These are phyloP conservation scores for Cryptomyrus ogoouensis DNA, from an alignment of 2,113 vertebrate genomes.

Conservation along the genomic window DNA sequence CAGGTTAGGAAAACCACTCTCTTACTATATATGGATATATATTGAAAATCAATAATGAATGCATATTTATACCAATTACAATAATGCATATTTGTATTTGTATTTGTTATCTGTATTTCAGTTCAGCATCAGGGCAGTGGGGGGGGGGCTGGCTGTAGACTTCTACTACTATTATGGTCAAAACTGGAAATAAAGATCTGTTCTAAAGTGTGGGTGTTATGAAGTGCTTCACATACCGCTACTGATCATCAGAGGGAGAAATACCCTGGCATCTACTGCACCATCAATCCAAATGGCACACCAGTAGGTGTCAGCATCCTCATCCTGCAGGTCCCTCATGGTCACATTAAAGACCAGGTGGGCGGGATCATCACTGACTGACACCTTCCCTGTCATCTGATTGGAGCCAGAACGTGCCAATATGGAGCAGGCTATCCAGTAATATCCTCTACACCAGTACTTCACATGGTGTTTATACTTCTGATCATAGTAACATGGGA, in stretches of 20 bases:
- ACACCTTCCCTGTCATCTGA: background rate
- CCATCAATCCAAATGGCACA: background rate
- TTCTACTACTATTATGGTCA: background rate
- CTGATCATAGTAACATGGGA: constrained; percentile 19
- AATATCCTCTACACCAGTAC: constrained; percentile 12
- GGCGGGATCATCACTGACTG: constrained; percentile 22
- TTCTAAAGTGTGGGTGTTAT: background rate
- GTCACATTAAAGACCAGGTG: constrained; percentile 27
- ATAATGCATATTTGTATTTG: too few species aligned
- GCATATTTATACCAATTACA: background rate
- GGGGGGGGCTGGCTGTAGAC: too few species aligned
- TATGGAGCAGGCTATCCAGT: background rate
- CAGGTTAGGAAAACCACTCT: background rate
- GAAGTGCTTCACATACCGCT: background rate
- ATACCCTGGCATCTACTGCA: background rate
- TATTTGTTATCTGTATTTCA: too few species aligned
- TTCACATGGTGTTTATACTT: constrained; percentile 1
- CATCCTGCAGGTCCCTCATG: background rate
- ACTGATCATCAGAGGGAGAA: background rate
- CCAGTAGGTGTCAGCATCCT: constrained; percentile 5
- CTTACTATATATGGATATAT: background rate
- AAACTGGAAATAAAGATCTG: too few species aligned
- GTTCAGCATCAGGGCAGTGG: too few species aligned
- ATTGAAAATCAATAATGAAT: background rate
- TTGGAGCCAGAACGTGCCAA: background rate